phyloP scores from a whole-genome alignment of 1,140 invertebrate genomes.

The Lepeophtheirus salmonis region DNA sequence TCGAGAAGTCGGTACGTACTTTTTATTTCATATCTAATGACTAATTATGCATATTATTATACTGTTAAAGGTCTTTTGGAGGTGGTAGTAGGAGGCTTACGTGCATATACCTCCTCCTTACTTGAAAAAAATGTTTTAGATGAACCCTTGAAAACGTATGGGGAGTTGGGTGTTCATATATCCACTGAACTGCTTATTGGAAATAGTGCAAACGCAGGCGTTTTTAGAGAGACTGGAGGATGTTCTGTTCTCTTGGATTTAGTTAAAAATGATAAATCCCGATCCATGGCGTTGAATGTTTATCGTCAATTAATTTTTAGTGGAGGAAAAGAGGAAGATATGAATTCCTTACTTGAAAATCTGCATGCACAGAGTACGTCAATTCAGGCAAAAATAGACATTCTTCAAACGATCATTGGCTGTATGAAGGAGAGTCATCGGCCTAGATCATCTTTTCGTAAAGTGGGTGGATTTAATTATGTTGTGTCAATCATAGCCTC shows the following conservation, averaged over 20 bases:
- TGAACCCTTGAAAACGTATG: not conserved
- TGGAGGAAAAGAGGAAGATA: slow-evolving; percentile 80
- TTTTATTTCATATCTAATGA: not conserved
- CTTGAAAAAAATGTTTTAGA: not conserved
- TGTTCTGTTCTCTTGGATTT: not conserved
- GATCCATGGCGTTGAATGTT: not conserved
- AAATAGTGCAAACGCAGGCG: slow-evolving; percentile 68
- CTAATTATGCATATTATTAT: not conserved
- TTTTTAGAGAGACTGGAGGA: slow-evolving; percentile 66
- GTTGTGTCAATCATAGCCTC: slow-evolving; percentile 84
- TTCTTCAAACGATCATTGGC: not conserved
- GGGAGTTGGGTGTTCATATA: not conserved
- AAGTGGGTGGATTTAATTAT: slow-evolving; percentile 93
- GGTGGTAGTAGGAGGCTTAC: not conserved
- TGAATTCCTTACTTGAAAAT: slow-evolving; percentile 69
- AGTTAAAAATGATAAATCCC: not conserved
- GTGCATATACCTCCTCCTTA: not conserved
- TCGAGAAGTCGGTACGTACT: slow-evolving; percentile 54
- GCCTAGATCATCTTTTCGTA: slow-evolving; percentile 57
- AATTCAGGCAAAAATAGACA: not conserved
- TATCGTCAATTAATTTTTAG: slow-evolving; percentile 66
- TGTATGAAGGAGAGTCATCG: slow-evolving; percentile 85
- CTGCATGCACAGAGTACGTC: slow-evolving; percentile 46
- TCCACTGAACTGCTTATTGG: slow-evolving; percentile 39
- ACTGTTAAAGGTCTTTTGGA: not conserved